phyloP scores from a whole-genome alignment of 2,797 vertebrate species.

The Prunella strophiata region DNA sequence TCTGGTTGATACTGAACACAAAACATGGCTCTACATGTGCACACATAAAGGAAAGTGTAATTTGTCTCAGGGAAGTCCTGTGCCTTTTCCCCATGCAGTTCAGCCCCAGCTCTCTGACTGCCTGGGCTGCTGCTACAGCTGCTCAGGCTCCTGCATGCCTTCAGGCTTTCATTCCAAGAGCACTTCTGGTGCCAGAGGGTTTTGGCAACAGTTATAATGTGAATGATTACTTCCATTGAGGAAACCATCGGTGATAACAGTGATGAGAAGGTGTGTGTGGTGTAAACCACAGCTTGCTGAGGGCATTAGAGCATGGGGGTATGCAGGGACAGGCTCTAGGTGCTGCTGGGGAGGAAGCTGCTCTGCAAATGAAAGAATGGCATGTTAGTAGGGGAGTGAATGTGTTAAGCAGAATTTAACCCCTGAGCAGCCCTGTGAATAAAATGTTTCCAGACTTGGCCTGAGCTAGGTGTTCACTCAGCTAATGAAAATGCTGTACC shows the following conservation, averaged over 20 bases:
- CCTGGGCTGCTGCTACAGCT: neutral
- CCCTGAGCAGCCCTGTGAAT: neutral
- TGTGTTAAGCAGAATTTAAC: constrained; percentile 14
- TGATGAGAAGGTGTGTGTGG: neutral
- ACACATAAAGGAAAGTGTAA: neutral
- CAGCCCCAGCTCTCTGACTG: neutral
- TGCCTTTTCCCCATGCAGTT: neutral
- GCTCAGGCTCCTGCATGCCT: neutral
- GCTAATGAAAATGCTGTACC: neutral
- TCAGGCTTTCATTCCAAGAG: constrained; percentile 32
- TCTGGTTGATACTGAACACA: neutral
- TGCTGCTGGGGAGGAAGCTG: neutral
- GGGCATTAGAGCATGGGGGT: neutral
- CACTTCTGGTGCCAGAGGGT: constrained; percentile 49
- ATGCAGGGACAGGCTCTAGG: neutral
- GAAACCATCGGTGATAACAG: constrained; percentile 52
- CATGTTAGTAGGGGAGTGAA: neutral
- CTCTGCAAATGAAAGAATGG: neutral
- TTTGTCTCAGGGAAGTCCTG: neutral
- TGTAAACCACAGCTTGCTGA: constrained; percentile 26
- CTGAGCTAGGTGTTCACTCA: neutral
- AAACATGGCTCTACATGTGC: neutral
- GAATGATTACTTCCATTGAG: constrained; percentile 58
- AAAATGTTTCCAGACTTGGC: constrained; percentile 16
- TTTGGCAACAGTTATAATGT: constrained; percentile 36